phyloP scores from a whole-genome alignment of 2,797 vertebrate species.

The Triplophysa yarkandensis region DNA sequence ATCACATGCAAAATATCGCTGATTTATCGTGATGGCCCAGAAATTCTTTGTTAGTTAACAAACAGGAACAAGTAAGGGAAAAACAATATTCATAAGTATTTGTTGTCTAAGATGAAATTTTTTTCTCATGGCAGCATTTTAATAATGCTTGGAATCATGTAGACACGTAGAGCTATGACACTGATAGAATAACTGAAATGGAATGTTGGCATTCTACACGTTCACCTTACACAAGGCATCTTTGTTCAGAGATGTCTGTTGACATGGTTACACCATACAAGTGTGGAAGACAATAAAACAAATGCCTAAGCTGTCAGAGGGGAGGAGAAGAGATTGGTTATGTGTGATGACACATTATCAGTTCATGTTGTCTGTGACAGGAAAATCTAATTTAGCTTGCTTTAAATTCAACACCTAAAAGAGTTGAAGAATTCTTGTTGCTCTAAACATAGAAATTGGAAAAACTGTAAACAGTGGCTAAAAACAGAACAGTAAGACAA shows the following conservation, averaged over 20 bases:
- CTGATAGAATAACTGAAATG: constrained; percentile 44
- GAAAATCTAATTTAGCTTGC: not conserved
- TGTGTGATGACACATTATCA: constrained; percentile 15
- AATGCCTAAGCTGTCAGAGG: constrained; percentile 19
- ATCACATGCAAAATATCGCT: too few species aligned
- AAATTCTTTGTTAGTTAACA: too few species aligned
- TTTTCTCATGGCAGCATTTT: not conserved
- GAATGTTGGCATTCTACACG: constrained; percentile 51
- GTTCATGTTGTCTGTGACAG: constrained; percentile 8
- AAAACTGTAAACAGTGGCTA: not conserved
- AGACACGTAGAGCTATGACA: constrained; percentile 1
- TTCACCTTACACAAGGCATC: constrained; percentile 54
- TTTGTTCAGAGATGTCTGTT: constrained; percentile 47
- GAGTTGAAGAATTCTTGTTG: not conserved
- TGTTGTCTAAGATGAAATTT: not conserved
- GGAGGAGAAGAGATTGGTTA: not conserved
- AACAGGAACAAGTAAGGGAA: too few species aligned
- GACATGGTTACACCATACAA: constrained; percentile 56
- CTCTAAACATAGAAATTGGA: not conserved
- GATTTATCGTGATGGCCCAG: too few species aligned
- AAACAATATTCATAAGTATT: not conserved
- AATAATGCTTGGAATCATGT: not conserved
- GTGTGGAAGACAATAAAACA: constrained; percentile 4
- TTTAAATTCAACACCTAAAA: not conserved
- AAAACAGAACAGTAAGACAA: not conserved